These are phyloP conservation scores for Aphelenchoides bicaudatus DNA, from an alignment of 2,888 invertebrate species.

Conservation along the genomic window DNA sequence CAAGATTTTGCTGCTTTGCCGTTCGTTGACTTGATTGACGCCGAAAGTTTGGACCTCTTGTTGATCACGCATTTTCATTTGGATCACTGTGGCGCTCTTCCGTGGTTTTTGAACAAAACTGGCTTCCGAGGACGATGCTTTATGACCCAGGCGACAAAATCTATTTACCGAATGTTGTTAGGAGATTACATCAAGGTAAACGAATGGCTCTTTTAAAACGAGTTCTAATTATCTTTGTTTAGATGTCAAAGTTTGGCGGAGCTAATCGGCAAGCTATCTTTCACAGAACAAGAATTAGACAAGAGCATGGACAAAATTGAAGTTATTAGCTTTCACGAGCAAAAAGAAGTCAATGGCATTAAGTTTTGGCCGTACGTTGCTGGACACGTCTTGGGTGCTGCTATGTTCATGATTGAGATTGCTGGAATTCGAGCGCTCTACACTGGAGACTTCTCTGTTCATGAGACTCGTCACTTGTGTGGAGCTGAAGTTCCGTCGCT, in stretches of 20 bases:
- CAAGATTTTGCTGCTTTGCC: slow-evolving; percentile 96
- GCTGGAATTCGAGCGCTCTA: slow-evolving; percentile 79
- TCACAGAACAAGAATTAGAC: slow-evolving; percentile 92
- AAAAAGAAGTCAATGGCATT: slow-evolving; percentile 87
- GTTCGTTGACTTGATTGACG: slow-evolving; percentile 93
- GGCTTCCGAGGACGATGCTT: slow-evolving; percentile 74
- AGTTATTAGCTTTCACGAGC: slow-evolving; percentile 74
- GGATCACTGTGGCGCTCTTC: slow-evolving; percentile 94
- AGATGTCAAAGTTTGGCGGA: slow-evolving; percentile 51
- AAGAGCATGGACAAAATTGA: slow-evolving; percentile 98
- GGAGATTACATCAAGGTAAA: slow-evolving; percentile 96
- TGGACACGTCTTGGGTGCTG: slow-evolving; percentile 95
- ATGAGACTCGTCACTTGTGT: slow-evolving; percentile 98
- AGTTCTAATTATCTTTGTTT: neutral
- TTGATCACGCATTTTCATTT: slow-evolving; percentile 77
- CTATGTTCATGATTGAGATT: slow-evolving; percentile 99
- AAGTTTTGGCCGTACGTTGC: slow-evolving; percentile 99
- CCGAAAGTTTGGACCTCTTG: slow-evolving; percentile 86
- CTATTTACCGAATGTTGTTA: slow-evolving; percentile 94
- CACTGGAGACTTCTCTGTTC: slow-evolving; percentile 95
- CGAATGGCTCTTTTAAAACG: neutral
- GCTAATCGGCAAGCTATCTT: slow-evolving; percentile 66
- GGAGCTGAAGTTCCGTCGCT: slow-evolving; percentile 95
- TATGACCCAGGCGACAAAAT: slow-evolving; percentile 99
- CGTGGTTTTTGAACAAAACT: slow-evolving; percentile 95